Evolutionary conservation across 2,113 vertebrate species (phyloP).

Genomic region (Sceloporus tristichus): DNA sequence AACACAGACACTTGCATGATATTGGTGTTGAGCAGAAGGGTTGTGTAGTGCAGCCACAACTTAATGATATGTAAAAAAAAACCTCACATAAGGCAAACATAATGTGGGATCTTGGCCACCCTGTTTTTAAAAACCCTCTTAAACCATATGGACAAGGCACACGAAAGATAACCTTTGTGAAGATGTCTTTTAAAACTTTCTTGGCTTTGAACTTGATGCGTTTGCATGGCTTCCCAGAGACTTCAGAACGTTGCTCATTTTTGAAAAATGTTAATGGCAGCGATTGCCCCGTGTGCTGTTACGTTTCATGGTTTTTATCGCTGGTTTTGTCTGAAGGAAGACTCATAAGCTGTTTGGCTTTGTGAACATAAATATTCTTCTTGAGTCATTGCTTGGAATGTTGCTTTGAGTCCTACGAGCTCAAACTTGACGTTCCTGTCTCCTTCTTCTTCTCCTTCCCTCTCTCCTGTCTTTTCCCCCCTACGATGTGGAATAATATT

Average conservation of each 20-base stretch:
- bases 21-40: too few species aligned
- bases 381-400: conserved; percentile 61
- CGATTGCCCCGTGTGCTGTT: not conserved
- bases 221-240: not conserved
- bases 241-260: not conserved
- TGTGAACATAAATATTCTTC: conserved; percentile 13
- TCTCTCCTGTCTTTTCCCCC: conserved; percentile 33
- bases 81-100: too few species aligned
- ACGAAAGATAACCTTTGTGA: not conserved
- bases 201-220: not conserved
- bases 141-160: rapidly evolving
- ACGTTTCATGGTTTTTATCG: not conserved
- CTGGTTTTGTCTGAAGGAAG: conserved; percentile 22
- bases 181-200: not conserved
- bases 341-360: conserved; percentile 26
- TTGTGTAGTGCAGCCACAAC: too few species aligned
- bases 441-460: conserved; percentile 4
- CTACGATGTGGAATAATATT: conserved; percentile 24
- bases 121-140: not conserved
- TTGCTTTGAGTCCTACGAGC: conserved; percentile 54
- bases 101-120: too few species aligned
- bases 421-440: conserved; percentile 42
- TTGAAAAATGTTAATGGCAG: not conserved
- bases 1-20: too few species aligned
- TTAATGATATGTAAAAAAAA: too few species aligned